phyloP scores from a whole-genome alignment of 2,888 invertebrate genomes.

The Phengaris alcon region DNA sequence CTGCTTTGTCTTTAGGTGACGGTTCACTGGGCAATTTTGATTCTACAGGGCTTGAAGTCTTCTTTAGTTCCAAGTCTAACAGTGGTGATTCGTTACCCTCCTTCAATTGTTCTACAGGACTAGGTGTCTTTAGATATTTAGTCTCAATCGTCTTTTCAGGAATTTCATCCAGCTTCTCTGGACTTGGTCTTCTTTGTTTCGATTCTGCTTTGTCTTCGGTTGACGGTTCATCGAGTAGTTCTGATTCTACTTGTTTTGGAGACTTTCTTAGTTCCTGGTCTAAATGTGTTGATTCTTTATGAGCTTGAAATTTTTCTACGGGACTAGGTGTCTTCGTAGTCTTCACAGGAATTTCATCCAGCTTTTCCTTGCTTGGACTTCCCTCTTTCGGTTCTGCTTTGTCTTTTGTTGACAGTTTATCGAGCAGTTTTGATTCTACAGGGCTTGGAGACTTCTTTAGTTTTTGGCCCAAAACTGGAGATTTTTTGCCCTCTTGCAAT shows the following conservation, averaged over 20 bases:
- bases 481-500: not conserved
- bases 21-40: no score
- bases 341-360: not conserved
- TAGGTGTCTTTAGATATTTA: not conserved
- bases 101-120: not conserved
- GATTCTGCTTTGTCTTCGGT: no score
- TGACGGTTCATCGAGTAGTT: not conserved
- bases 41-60: no score
- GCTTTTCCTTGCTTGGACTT: not conserved
- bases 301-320: no score
- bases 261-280: slow-evolving; percentile 26
- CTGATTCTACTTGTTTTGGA: not conserved
- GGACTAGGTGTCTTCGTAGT: no score
- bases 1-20: no score
- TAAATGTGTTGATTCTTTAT: not conserved
- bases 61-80: no score
- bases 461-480: no score
- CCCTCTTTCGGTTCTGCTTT: not conserved
- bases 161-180: no score
- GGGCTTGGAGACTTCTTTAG: no score
- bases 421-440: no score
- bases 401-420: not conserved
- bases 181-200: no score
- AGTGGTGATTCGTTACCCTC: not conserved
- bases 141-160: not conserved